Base-by-base conservation (phyloP, 2,113 vertebrate species). In the Colius striatus region DNA sequence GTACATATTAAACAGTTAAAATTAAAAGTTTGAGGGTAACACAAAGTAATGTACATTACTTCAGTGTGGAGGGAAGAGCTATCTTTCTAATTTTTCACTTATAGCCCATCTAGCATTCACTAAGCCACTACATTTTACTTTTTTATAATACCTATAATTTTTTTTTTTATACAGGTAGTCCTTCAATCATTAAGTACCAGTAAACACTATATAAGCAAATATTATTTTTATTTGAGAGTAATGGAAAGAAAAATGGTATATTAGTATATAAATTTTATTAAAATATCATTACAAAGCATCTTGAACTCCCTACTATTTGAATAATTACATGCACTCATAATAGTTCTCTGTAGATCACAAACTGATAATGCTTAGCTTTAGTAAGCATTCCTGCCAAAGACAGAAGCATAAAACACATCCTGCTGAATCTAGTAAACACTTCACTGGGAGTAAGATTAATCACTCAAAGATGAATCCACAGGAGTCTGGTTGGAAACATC, bases 61-160 rank as follows among this genome's bases (percentile, higher is more conserved):
- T 1, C 0, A 36, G 6, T 30, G 10, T 7, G 2, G 16, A 2
- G 4, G 1, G 9, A 51, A 16, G 13, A 81, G 5, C 8, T n/a
- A 5, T 60, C 26, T 62, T 21, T 62, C 23, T 48, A 66, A n/a
- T 62, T 57, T 66, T 80, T 66, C 26, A 25, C 45, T 53, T 66
- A 8, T 10, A 72, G 19, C 53, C 43, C 25, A 63, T 6, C 14
- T 81, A 16, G 32, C 75, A 81, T 63, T 72, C 20, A 67, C 6
- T 38, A 12, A 62, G 21, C 12, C 23, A 32, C 15, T 47, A 14
- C 16, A 27, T 76, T 76, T 83, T 71, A 22, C 1, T 43, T 73
- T 60, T 43, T 54, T 13, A 15, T 48, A 68, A 65, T 61, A 66
- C 6, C 6, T 83, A 76, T 57, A 16, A 41, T 41, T 34, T 11